Evolutionary conservation across 2,113 vertebrate species (phyloP).

Genomic region (Heteronetta atricapilla): DNA sequence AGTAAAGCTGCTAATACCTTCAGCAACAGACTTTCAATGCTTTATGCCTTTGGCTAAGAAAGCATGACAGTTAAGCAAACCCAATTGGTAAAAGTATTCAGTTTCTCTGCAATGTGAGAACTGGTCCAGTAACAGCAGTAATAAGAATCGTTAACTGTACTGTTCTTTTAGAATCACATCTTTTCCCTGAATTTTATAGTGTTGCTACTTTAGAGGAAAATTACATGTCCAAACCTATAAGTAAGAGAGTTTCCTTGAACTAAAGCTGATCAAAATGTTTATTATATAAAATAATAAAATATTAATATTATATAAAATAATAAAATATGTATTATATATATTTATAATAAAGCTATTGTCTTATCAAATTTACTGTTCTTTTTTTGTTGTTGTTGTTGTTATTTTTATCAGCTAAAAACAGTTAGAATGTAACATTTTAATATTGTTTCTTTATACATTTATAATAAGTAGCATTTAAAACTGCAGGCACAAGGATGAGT

Average conservation of each 20-base stretch:
- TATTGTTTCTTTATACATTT: neutral
- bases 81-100: neutral
- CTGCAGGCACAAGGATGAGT: neutral
- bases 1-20: neutral
- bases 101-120: neutral
- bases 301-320: too few species aligned
- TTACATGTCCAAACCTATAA: neutral
- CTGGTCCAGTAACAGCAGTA: neutral
- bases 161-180: neutral
- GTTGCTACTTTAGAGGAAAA: neutral
- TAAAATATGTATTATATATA: too few species aligned
- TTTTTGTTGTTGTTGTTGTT: too few species aligned
- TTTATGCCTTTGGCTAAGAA: neutral
- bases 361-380: neutral
- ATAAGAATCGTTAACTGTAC: neutral
- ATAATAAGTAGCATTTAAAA: neutral
- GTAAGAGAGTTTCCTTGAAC: neutral
- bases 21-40: constrained; percentile 25
- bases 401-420: neutral
- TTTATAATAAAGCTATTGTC: neutral
- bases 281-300: too few species aligned
- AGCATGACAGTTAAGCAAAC: constrained; percentile 16
- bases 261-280: neutral
- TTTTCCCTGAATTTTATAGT: neutral
- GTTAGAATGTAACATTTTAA: neutral